Percentiles rank a stretch among this genome's conserved stretches.
Conservation (phyloP, 2,797 vertebrate genomes). For the Gastrophryne carolinensis region DNA sequence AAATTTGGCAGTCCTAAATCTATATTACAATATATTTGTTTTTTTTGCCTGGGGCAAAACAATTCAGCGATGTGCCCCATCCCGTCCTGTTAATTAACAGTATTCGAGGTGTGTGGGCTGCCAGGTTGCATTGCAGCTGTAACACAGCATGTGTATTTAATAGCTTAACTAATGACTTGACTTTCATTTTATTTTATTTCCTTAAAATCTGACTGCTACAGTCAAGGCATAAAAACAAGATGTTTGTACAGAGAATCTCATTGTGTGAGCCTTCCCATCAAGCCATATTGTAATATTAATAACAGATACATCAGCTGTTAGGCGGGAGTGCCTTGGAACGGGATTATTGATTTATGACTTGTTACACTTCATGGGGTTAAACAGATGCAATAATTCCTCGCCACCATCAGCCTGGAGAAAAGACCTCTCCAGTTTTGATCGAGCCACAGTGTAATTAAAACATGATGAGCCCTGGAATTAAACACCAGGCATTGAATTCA, state of each 20-base stretch:
- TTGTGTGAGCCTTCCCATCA: slow-evolving; percentile 41
- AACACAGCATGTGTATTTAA: slow-evolving; percentile 47
- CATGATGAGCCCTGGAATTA: slow-evolving; percentile 50
- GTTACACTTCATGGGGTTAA: slow-evolving; percentile 52
- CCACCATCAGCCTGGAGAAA: slow-evolving; percentile 48
- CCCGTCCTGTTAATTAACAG: slow-evolving; percentile 51
- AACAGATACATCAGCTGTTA: slow-evolving; percentile 52
- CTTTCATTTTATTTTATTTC: slow-evolving; percentile 41
- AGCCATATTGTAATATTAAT: slow-evolving; percentile 53
- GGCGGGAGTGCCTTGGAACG: slow-evolving; percentile 48
- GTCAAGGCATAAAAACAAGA: slow-evolving; percentile 48
- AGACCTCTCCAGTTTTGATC: slow-evolving; percentile 47
- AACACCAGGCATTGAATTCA: slow-evolving; percentile 30
- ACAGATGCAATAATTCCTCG: slow-evolving; percentile 52
- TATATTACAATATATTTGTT: slow-evolving; percentile 50
- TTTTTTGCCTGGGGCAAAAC: slow-evolving; percentile 40
- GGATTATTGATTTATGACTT: slow-evolving; percentile 52
- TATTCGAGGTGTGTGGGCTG: slow-evolving; percentile 49
- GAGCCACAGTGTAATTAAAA: slow-evolving; percentile 49
- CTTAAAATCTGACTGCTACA: slow-evolving; percentile 29
- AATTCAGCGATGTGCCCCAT: slow-evolving; percentile 43
- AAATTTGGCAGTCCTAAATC: slow-evolving; percentile 48
- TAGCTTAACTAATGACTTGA: slow-evolving; percentile 50
- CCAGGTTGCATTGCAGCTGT: slow-evolving; percentile 38
- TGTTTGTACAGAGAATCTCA: slow-evolving; percentile 28